Evolutionary conservation across 2,888 invertebrate species (phyloP), one percentile per base, ranked within the genome.

Genomic region (Catocala sponsa): DNA sequence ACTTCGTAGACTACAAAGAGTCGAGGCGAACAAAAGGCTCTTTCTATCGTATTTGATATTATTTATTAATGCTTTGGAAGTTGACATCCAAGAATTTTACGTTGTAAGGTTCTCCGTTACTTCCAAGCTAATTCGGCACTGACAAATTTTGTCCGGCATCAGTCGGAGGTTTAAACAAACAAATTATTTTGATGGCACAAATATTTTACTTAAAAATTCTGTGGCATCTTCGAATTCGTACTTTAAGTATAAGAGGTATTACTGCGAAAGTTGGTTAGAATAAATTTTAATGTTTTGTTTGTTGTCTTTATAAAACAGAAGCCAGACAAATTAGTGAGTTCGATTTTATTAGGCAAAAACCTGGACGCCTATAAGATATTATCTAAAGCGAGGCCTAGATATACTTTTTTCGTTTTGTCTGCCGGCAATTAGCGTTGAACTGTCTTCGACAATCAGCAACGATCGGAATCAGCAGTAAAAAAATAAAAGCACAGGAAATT

Each of bases 1-100:
- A 79, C 68, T 78, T 79, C 4, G 59, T 61, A 76, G 76, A 78
- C 76, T 74, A 76, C 80, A 80, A 80, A 74, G 71, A 72, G 67
- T 65, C n/a, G 49, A 52, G 41, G n/a, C 44, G 53, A 72, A 76
- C 72, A 69, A 74, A 68, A 63, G 63, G 48, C 55, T 53, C 35
- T 57, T 66, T 65, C 63, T 43, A 59, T 62, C 65, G 61, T 67
- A 52, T 67, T 68, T 74, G 48, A 68, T 69, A 68, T 78, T 74
- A 78, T 76, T 77, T 78, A 77, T 78, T 70, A 77, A 79, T 62
- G 57, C 64, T 58, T 59, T 58, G 7, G 32, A 72, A 70, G 55
- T 68, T 70, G 72, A 68, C 64, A 63, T 68, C 41, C 48, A 62
- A 66, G 63, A 70, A 63, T 68, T 65, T 59, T 51, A 43, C 46